A percentile compares a stretch with the other conserved stretches of the same genome.
These are phyloP conservation scores for Podarcis cretensis DNA, from an alignment of 2,113 vertebrate species.

Conservation along the genomic window DNA sequence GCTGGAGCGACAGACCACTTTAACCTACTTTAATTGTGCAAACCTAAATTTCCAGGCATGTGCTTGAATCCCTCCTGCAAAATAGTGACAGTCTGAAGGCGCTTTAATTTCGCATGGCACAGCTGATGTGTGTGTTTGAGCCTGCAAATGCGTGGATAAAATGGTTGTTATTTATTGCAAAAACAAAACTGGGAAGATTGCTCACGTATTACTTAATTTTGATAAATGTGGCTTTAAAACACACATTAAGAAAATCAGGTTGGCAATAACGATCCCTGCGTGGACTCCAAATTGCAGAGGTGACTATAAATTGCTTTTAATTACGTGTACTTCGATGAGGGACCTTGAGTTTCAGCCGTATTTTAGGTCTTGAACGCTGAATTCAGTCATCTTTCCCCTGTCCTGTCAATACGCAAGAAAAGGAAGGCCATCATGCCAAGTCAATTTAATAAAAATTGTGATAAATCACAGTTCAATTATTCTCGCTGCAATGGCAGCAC, in stretches of 20 bases:
- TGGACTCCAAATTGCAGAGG: not conserved
- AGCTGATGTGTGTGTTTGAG: not conserved
- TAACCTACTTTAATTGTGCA: too few relatives aligned
- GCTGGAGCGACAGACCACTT: too few relatives aligned
- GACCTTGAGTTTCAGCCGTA: not conserved
- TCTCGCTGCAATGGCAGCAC: not conserved
- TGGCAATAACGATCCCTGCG: not conserved
- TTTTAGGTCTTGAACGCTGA: not conserved
- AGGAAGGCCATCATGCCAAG: not conserved
- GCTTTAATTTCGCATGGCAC: not conserved
- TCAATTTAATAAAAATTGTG: not conserved
- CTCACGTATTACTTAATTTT: not conserved
- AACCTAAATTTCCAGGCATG: too few relatives aligned
- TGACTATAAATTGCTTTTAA: not conserved
- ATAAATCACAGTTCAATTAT: slow-evolving; percentile 19
- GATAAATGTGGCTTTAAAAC: not conserved
- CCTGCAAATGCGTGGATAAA: not conserved
- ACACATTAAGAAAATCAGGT: not conserved
- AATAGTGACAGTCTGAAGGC: too few relatives aligned
- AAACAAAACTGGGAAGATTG: not conserved
- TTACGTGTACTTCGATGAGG: not conserved
- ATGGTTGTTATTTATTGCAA: not conserved
- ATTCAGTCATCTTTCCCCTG: not conserved
- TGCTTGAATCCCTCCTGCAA: too few relatives aligned
- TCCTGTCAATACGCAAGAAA: not conserved